Evolutionary conservation across 2,113 vertebrate species (phyloP).

Genomic region (Psettodes erumei): DNA sequence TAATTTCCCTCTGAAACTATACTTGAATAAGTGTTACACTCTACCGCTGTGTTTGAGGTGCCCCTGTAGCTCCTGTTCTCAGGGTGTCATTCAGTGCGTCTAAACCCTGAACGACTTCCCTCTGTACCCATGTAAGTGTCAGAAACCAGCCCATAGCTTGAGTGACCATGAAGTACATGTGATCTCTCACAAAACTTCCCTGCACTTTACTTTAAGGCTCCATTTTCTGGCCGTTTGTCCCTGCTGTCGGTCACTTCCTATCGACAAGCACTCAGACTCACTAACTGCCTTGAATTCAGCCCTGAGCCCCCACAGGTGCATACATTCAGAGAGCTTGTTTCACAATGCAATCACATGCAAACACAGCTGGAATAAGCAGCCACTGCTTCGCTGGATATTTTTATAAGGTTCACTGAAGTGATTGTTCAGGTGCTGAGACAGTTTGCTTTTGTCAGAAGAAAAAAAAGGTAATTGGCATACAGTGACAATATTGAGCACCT

Average conservation of each 20-base stretch:
- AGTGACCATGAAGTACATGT: not conserved
- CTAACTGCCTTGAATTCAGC: not conserved
- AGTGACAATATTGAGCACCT: not conserved
- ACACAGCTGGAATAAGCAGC: not conserved
- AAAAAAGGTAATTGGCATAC: not conserved
- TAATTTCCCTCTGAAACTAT: no score
- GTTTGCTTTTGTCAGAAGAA: not conserved
- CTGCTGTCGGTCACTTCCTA: not conserved
- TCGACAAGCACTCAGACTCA: not conserved
- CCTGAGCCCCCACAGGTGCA: constrained; percentile 5
- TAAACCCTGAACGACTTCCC: not conserved
- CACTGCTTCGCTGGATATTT: not conserved
- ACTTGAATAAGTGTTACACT: no score
- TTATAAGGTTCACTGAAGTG: not conserved
- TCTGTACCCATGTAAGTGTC: not conserved
- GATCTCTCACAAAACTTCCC: not conserved
- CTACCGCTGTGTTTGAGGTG: not conserved
- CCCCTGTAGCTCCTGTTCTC: not conserved
- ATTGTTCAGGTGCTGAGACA: constrained; percentile 10
- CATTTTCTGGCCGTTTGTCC: not conserved
- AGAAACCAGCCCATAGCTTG: not conserved
- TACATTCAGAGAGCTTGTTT: constrained; percentile 12
- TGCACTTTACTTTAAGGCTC: not conserved
- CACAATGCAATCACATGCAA: not conserved
- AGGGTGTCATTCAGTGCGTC: not conserved